Evolutionary conservation across 1,140 invertebrate genomes (phyloP).

Genomic region (Tetraneura akinire): DNA sequence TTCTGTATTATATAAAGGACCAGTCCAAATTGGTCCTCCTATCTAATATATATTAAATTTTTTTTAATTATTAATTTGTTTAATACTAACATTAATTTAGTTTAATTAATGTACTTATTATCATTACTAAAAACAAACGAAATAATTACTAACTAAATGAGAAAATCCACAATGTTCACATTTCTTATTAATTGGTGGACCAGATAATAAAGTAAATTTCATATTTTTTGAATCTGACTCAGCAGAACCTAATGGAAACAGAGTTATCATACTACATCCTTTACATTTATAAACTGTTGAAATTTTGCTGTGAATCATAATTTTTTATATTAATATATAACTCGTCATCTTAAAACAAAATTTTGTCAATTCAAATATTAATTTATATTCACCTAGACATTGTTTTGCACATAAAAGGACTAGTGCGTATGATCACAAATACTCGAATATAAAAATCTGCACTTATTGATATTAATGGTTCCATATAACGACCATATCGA

Average conservation of each 20-base stretch:
- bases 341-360: background rate
- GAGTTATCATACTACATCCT: slow-evolving; percentile 77
- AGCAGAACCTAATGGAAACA: slow-evolving; percentile 76
- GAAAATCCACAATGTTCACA: slow-evolving; percentile 78
- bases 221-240: slow-evolving; percentile 63
- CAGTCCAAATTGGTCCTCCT: slow-evolving; percentile 93
- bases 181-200: slow-evolving; percentile 66
- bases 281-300: slow-evolving; percentile 85
- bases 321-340: background rate
- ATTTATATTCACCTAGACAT: slow-evolving; percentile 69
- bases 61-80: too few species aligned
- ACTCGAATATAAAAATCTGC: slow-evolving; percentile 97
- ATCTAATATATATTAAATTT: slow-evolving; percentile 63
- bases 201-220: slow-evolving; percentile 69
- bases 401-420: slow-evolving; percentile 81
- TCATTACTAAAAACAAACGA: slow-evolving; percentile 23
- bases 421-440: slow-evolving; percentile 82
- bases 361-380: too few species aligned
- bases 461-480: slow-evolving; percentile 87
- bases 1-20: slow-evolving; percentile 74
- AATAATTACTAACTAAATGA: slow-evolving; percentile 66
- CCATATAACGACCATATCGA: slow-evolving; percentile 89
- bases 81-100: background rate
- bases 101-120: background rate
- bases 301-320: slow-evolving; percentile 67